Evolutionary conservation across 2,888 invertebrate genomes (phyloP).

Genomic region (Diarsia brunnea): DNA sequence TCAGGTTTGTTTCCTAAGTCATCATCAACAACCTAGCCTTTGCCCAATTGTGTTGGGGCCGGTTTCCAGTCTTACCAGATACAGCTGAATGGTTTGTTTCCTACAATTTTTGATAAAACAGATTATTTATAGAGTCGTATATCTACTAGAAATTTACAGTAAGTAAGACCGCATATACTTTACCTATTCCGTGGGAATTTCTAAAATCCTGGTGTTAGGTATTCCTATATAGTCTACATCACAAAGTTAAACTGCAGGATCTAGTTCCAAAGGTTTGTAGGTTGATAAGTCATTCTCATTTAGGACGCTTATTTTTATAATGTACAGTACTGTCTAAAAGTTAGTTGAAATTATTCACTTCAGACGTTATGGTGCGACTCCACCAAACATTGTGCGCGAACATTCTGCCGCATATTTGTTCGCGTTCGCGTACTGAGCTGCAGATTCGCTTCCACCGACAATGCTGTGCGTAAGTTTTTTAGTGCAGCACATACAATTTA

Average conservation of each 20-base stretch:
- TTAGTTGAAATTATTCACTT: too few species aligned
- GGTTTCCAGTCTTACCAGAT: not conserved
- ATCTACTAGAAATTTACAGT: not conserved
- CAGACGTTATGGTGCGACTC: too few species aligned
- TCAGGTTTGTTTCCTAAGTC: slow-evolving; percentile 74
- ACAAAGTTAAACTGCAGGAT: not conserved
- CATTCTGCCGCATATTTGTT: too few species aligned
- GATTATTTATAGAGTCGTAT: not conserved
- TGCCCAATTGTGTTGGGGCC: not conserved
- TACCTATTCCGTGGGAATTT: not conserved
- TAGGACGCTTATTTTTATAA: too few species aligned
- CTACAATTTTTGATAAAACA: not conserved
- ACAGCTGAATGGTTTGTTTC: not conserved
- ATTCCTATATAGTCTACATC: not conserved
- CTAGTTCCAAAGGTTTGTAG: too few species aligned
- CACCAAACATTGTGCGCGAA: too few species aligned
- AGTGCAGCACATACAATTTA: too few species aligned
- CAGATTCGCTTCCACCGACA: too few species aligned
- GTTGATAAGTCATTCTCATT: too few species aligned
- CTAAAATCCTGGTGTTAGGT: not conserved
- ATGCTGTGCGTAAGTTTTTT: too few species aligned
- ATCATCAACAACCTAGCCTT: not conserved
- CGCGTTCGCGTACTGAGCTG: too few species aligned
- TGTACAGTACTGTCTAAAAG: too few species aligned
- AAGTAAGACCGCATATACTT: not conserved